Evolutionary conservation across 2,888 invertebrate species (phyloP).

Genomic region (Norana najaformis): DNA sequence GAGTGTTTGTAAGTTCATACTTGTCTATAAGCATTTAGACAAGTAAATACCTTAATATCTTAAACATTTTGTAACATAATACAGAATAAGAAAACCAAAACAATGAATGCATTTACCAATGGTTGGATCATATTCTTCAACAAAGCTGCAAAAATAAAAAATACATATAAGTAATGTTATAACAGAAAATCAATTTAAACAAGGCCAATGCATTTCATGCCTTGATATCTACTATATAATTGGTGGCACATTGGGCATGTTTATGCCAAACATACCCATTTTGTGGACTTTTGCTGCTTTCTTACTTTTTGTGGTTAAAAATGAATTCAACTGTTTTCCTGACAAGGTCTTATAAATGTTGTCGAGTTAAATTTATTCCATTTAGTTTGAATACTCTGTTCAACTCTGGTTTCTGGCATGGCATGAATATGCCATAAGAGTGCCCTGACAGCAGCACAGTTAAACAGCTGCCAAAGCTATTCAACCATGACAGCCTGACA

Average conservation of each 20-base stretch:
- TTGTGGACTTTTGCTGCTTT: not conserved
- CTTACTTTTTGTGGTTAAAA: not conserved
- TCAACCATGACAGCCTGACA: not conserved
- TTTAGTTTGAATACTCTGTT: not conserved
- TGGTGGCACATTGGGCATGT: not conserved
- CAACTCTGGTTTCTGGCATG: conserved; percentile 2
- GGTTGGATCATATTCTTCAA: conserved; percentile 97
- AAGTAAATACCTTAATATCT: not conserved
- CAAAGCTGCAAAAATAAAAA: conserved; percentile 65
- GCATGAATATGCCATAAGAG: not conserved
- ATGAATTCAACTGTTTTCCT: not conserved
- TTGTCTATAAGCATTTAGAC: not conserved
- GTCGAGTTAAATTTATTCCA: not conserved
- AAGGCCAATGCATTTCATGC: not conserved
- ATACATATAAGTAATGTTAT: not conserved
- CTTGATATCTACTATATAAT: not conserved
- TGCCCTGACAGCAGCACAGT: not conserved
- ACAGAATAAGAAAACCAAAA: not conserved
- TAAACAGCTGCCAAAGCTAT: not conserved
- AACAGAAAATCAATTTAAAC: not conserved
- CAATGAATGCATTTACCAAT: conserved; percentile 67
- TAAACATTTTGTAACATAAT: not conserved
- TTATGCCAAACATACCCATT: not conserved
- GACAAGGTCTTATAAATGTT: not conserved
- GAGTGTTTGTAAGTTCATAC: too few species aligned